A percentile compares a stretch with the other conserved stretches of the same genome.
phyloP scores from a whole-genome alignment of 2,888 invertebrate species.

The Smittia aterrima region DNA sequence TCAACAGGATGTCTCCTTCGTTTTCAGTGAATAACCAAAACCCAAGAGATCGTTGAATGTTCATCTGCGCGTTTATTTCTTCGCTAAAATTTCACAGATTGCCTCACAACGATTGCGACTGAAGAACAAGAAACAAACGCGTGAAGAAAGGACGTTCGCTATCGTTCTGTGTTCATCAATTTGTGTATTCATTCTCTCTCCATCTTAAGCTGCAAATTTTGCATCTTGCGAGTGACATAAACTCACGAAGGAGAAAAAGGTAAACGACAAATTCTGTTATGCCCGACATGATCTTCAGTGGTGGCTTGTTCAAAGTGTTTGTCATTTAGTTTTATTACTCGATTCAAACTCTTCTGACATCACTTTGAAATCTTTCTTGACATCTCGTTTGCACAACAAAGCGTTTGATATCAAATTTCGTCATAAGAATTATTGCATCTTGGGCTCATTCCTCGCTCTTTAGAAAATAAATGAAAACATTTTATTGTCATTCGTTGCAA shows the following conservation, averaged over 20 bases:
- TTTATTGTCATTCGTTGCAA: not conserved
- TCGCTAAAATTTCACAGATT: not conserved
- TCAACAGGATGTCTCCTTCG: not conserved
- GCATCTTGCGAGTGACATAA: too few species aligned
- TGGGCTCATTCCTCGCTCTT: not conserved
- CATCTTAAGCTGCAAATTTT: not conserved
- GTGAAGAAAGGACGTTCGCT: constrained; percentile 14
- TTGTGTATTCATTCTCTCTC: not conserved
- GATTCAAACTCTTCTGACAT: too few species aligned
- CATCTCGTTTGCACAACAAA: not conserved
- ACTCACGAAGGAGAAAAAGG: too few species aligned
- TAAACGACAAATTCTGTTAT: too few species aligned
- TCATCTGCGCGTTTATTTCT: not conserved
- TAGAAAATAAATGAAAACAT: not conserved
- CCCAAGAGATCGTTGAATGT: not conserved
- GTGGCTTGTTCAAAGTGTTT: too few species aligned
- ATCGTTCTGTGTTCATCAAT: constrained; percentile 34
- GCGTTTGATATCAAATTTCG: not conserved
- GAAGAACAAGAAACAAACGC: constrained; percentile 1
- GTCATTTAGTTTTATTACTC: too few species aligned
- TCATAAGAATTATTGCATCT: not conserved
- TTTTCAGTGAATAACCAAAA: not conserved
- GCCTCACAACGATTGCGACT: not conserved
- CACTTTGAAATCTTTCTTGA: not conserved
- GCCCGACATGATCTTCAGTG: too few species aligned